Percentiles rank a stretch among this genome's conserved stretches.
Conservation (phyloP, 2,797 vertebrate species). For the Selene dorsalis region DNA sequence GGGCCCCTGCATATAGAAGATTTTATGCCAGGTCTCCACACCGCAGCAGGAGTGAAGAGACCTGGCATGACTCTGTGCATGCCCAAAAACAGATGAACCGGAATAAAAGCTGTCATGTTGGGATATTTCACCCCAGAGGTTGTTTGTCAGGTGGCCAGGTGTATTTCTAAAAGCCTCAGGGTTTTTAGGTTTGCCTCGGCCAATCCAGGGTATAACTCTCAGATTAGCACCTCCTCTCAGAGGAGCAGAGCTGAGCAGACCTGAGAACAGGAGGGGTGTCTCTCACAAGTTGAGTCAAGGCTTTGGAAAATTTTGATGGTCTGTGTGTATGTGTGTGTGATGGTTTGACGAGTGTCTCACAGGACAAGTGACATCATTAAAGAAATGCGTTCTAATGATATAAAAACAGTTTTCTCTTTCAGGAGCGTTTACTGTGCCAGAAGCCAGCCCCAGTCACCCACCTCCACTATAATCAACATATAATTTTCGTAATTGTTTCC, state of each 20-base stretch:
- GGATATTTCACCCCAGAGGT: slow-evolving; percentile 40
- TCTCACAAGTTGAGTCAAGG: slow-evolving; percentile 43
- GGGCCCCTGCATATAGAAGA: slow-evolving; percentile 17
- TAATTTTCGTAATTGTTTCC: background rate
- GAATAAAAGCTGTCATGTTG: slow-evolving; percentile 46
- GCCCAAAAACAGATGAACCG: slow-evolving; percentile 43
- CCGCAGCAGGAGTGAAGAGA: slow-evolving; percentile 35
- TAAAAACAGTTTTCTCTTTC: background rate
- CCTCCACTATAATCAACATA: background rate
- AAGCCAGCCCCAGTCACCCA: background rate
- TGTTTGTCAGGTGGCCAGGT: slow-evolving; percentile 53
- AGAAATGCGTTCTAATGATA: background rate
- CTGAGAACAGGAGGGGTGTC: slow-evolving; percentile 27
- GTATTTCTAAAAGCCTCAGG: slow-evolving; percentile 47
- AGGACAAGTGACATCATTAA: background rate
- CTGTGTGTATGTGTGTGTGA: background rate
- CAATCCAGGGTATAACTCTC: slow-evolving; percentile 43
- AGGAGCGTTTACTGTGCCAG: background rate
- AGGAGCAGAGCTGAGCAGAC: slow-evolving; percentile 22
- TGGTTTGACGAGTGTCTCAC: background rate
- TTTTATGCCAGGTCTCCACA: slow-evolving; percentile 33
- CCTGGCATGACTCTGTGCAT: slow-evolving; percentile 27
- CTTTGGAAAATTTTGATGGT: slow-evolving; percentile 44
- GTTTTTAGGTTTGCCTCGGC: slow-evolving; percentile 42
- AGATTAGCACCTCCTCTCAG: slow-evolving; percentile 48